A percentile compares a stretch with the other conserved stretches of the same genome.
These are phyloP conservation scores for Poeciliopsis retropinna DNA, from an alignment of 2,113 vertebrate species.

Conservation along the genomic window DNA sequence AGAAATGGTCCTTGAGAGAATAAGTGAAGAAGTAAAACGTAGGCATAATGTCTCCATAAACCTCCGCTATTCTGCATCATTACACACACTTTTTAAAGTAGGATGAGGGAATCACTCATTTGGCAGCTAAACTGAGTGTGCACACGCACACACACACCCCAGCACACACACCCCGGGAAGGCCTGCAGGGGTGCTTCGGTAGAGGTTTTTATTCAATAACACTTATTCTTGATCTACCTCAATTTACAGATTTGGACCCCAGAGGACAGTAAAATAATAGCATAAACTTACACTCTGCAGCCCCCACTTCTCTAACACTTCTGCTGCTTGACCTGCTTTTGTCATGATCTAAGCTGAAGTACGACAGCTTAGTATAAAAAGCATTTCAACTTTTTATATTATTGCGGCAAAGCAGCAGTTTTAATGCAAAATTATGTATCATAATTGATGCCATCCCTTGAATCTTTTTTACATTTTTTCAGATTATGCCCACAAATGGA, in stretches of 20 bases:
- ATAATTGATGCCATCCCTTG: too few species aligned
- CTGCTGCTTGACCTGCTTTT: constrained; percentile 11
- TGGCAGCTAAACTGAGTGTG: constrained; percentile 58
- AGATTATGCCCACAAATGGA: neutral
- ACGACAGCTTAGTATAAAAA: too few species aligned
- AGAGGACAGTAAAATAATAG: constrained; percentile 52
- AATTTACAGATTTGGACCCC: constrained; percentile 57
- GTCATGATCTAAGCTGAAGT: constrained; percentile 25
- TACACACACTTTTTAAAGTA: constrained; percentile 67
- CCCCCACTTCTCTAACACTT: constrained; percentile 12
- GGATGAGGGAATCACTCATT: constrained; percentile 67
- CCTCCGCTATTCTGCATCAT: constrained; percentile 71
- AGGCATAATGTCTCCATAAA: constrained; percentile 72
- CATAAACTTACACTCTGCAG: constrained; percentile 43
- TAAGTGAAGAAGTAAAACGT: constrained; percentile 44
- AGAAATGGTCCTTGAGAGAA: constrained; percentile 34
- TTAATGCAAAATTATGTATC: neutral
- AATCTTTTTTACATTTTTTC: neutral
- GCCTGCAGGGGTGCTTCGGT: constrained; percentile 43
- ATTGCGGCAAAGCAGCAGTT: neutral
- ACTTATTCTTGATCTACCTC: constrained; percentile 56
- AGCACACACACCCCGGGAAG: constrained; percentile 34
- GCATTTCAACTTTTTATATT: neutral
- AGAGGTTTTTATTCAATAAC: constrained; percentile 66
- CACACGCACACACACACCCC: constrained; percentile 18